A percentile compares a stretch with the other conserved stretches of the same genome.
Evolutionary conservation across 2,113 vertebrate species (phyloP).

Genomic region (Typhlomys cinereus): DNA sequence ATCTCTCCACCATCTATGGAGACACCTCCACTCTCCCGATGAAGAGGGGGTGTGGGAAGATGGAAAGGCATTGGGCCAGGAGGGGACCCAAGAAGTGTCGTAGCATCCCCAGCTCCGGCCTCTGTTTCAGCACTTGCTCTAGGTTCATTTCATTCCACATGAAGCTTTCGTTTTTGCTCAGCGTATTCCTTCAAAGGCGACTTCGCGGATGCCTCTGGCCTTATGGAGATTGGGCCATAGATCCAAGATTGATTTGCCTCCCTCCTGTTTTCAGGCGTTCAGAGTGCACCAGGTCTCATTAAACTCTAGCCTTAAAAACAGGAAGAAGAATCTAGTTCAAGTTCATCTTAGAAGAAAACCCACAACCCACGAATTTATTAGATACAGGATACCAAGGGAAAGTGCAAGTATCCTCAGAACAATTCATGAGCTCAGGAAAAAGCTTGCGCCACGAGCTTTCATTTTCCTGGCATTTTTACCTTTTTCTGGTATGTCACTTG

Average conservation of each 20-base stretch:
- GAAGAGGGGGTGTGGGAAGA: too few species aligned
- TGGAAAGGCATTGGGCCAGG: accelerated
- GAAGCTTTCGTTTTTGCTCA: background rate
- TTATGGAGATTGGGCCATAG: background rate
- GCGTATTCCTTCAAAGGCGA: background rate
- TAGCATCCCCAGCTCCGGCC: background rate
- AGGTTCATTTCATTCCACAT: background rate
- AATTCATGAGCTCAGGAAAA: conserved; percentile 5
- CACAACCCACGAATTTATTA: background rate
- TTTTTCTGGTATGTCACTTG: background rate
- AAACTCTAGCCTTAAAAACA: background rate
- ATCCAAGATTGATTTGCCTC: background rate
- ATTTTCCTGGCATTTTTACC: conserved; percentile 4
- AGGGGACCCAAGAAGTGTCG: background rate
- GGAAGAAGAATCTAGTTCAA: background rate
- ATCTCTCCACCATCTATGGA: too few species aligned
- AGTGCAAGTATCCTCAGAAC: background rate
- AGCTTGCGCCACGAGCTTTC: background rate
- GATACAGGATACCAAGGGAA: background rate
- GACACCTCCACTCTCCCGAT: background rate
- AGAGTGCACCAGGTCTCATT: background rate
- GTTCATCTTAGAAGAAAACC: background rate
- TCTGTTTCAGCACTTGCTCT: too few species aligned
- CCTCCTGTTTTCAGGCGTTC: background rate
- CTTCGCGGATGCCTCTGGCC: background rate